These are phyloP conservation scores for Cromileptes altivelis DNA, from an alignment of 2,113 vertebrate genomes.

Conservation along the genomic window DNA sequence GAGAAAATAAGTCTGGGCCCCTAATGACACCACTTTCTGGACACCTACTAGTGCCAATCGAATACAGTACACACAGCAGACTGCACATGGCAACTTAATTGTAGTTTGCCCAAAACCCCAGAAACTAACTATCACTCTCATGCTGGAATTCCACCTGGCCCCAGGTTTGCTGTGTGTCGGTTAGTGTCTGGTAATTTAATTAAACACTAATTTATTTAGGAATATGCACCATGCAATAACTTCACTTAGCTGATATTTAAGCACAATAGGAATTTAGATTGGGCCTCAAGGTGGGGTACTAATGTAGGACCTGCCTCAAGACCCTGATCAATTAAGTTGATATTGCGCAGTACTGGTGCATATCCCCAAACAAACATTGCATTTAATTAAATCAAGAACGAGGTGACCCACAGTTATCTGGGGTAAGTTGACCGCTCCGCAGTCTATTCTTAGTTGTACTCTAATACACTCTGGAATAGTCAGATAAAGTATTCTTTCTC, in stretches of 20 bases:
- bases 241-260: constrained; percentile 13
- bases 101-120: constrained; percentile 10
- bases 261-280: neutral
- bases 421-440: neutral
- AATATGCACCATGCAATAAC: constrained; percentile 20
- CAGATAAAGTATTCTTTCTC: neutral
- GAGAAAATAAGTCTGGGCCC: neutral
- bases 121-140: constrained; percentile 27
- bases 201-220: constrained; percentile 26
- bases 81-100: constrained; percentile 8
- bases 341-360: neutral
- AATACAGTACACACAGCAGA: constrained; percentile 3
- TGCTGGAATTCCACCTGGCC: constrained; percentile 17
- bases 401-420: neutral
- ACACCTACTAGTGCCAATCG: constrained; percentile 12
- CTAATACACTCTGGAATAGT: neutral
- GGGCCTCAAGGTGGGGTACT: constrained; percentile 25
- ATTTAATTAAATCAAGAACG: constrained; percentile 3
- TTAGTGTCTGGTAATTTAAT: constrained; percentile 50
- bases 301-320: constrained; percentile 21
- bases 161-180: constrained; percentile 27
- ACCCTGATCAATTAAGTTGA: constrained; percentile 12
- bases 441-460: neutral
- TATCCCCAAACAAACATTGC: constrained; percentile 25
- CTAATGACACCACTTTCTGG: neutral